A percentile compares a stretch with the other conserved stretches of the same genome.
These are phyloP conservation scores for Microcebus tavaratra DNA, from an alignment of 2,113 vertebrate genomes.

Conservation along the genomic window DNA sequence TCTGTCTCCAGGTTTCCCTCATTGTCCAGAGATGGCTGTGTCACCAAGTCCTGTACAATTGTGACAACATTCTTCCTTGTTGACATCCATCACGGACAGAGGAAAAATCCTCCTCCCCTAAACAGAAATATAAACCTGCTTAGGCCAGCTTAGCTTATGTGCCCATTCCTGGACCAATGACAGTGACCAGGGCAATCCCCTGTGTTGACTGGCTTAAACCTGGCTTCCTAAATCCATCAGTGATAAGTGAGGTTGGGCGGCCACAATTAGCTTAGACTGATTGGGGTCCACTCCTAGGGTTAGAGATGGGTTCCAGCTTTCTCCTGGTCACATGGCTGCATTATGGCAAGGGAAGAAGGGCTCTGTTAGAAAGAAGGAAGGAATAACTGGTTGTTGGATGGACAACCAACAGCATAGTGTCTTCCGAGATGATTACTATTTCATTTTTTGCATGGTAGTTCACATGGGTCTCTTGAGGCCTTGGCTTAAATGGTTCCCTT, in stretches of 20 bases:
- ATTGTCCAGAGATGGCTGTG: conserved; percentile 57
- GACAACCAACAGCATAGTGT: background rate
- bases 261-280: background rate
- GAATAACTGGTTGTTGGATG: background rate
- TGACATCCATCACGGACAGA: conserved; percentile 12
- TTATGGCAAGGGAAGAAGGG: background rate
- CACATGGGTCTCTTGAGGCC: background rate
- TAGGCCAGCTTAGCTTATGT: background rate
- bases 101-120: background rate
- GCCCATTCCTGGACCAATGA: background rate
- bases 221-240: background rate
- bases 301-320: background rate
- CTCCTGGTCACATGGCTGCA: background rate
- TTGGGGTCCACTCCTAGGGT: background rate
- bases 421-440: background rate
- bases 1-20: conserved; percentile 42
- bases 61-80: conserved; percentile 67
- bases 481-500: background rate
- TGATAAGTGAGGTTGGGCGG: background rate
- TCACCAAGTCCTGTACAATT: conserved; percentile 4
- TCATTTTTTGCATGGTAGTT: background rate
- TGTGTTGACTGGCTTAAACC: background rate
- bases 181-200: background rate
- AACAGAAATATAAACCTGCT: background rate
- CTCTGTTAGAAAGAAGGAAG: background rate